Evolutionary conservation across 2,113 vertebrate genomes (phyloP), one percentile per base, ranked within the genome.

Genomic region (Forbesichthys papilliferus): DNA sequence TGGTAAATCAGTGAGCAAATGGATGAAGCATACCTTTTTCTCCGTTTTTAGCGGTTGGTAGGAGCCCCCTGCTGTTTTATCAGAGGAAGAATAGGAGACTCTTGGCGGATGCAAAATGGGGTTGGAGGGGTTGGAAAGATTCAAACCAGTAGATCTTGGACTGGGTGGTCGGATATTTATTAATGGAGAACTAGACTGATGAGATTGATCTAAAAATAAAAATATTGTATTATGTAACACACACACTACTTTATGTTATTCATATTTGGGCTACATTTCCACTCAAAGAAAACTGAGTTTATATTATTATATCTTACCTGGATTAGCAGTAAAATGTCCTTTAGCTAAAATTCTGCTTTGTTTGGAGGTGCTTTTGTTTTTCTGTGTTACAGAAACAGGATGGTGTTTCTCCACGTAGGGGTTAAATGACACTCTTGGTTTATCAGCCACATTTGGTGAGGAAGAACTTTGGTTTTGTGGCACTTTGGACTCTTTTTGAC

Each of bases 401-500:
- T n/a, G 54, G 57, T 5, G 47, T 71, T 81, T 83, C 67, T 84
- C 86, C 3, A 74, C 51, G 3, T 49, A 72, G 1, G 68, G 84
- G 4, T 75, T 68, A 61, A 91, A 92, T 13, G 77, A 83, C 67
- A 89, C 89, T 73, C 89, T 85, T 6, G 84, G 77, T 56, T 69
- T 62, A 49, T 79, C 81, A 49, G 64, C 49, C 52, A 64, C 66
- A 84, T 79, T 88, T 70, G 5, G 42, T 66, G 73, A 69, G 59
- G 75, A 1, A 3, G 11, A 36, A 33, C 54, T 69, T 71, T 65
- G 61, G 58, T 65, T 73, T 59, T 65, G 57, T 63, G 62, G 71
- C 42, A 73, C 66, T 46, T 77, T 84, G 57, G 57, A 82, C 57
- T 80, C 74, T 3, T 46, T 7, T 7, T 71, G 58, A 82, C 75